Percentiles rank a stretch among this genome's conserved stretches.
Conservation (phyloP, 1,140 invertebrate genomes). For the Agrilus planipennis region DNA sequence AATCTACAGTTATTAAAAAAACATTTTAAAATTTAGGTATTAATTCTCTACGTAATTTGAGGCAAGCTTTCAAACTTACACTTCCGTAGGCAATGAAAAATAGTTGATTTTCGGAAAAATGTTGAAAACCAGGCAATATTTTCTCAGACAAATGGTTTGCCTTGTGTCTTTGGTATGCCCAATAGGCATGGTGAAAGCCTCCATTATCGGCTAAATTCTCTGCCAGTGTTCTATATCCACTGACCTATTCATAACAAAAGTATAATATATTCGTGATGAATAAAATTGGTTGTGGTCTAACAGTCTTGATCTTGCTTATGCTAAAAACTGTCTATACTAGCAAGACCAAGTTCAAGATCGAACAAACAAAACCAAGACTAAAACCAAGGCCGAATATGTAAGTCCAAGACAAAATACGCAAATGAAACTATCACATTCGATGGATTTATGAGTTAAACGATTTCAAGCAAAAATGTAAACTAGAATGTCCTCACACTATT, state of each 20-base stretch:
- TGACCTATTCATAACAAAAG: slow-evolving; percentile 41
- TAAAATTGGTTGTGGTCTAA: neutral
- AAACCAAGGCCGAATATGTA: too few species aligned
- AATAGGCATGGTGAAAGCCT: slow-evolving; percentile 65
- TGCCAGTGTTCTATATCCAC: slow-evolving; percentile 67
- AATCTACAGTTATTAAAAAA: slow-evolving; percentile 40
- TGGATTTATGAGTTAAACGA: too few species aligned
- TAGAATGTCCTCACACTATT: too few species aligned
- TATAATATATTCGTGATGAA: slow-evolving; percentile 2
- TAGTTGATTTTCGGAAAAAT: slow-evolving; percentile 67
- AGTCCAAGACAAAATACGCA: too few species aligned
- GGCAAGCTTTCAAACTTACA: slow-evolving; percentile 49
- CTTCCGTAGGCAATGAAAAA: slow-evolving; percentile 85
- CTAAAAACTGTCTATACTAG: neutral
- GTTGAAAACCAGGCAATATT: slow-evolving; percentile 62
- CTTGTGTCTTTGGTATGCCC: slow-evolving; percentile 56
- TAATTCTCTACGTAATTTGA: neutral
- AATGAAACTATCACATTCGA: too few species aligned
- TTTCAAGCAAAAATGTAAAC: too few species aligned
- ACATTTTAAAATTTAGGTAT: too few species aligned
- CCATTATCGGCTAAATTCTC: slow-evolving; percentile 92
- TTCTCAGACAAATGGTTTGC: slow-evolving; percentile 44
- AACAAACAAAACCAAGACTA: too few species aligned
- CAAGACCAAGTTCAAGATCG: too few species aligned
- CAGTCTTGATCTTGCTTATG: neutral